Evolutionary conservation across 2,113 vertebrate species (phyloP).

Genomic region (Mesocricetus auratus): DNA sequence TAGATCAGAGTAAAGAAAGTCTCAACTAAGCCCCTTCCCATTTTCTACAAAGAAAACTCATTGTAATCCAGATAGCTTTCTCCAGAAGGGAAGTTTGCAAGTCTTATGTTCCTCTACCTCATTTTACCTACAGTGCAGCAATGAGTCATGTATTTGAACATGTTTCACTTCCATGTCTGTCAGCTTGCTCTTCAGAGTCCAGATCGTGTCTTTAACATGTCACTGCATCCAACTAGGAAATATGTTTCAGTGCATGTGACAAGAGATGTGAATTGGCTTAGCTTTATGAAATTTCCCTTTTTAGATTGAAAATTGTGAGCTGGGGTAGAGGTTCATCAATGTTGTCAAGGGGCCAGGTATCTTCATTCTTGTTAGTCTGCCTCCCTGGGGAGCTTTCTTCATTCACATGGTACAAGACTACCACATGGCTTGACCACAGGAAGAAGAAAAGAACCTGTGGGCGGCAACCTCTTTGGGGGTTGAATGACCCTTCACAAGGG

Average conservation of each 20-base stretch:
- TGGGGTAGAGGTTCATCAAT: neutral
- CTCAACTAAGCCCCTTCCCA: neutral
- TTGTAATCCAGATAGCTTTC: neutral
- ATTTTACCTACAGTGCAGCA: neutral
- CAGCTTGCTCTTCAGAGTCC: neutral
- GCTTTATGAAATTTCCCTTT: neutral
- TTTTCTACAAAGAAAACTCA: slow-evolving; percentile 13
- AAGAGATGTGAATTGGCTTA: neutral
- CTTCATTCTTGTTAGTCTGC: neutral
- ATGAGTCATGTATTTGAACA: neutral
- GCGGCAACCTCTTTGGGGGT: no score
- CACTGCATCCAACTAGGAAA: neutral
- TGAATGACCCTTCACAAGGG: neutral
- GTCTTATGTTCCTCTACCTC: neutral
- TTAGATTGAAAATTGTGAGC: neutral
- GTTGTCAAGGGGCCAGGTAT: neutral
- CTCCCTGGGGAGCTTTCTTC: neutral
- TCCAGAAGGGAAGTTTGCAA: neutral
- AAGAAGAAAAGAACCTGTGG: neutral
- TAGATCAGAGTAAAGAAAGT: neutral
- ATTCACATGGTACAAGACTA: neutral
- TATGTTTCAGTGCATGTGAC: neutral
- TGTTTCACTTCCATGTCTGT: neutral
- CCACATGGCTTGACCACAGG: neutral
- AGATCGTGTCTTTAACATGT: neutral